Evolutionary conservation across 2,113 vertebrate species (phyloP).

Genomic region (Galbula dea): DNA sequence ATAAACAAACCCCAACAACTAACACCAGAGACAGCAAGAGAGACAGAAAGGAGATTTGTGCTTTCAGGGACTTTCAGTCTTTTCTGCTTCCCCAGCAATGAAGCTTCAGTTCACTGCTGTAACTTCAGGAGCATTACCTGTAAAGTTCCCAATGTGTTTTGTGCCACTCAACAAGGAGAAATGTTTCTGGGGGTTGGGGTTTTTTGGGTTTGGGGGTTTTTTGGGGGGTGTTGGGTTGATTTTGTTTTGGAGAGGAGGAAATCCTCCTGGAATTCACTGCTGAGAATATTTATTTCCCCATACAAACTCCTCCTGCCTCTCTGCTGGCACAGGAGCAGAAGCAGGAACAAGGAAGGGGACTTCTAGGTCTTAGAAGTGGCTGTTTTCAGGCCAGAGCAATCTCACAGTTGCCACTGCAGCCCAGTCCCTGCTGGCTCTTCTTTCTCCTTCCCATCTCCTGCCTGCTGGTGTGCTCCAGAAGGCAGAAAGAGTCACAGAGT

Average conservation of each 20-base stretch:
- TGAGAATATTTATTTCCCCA: not conserved
- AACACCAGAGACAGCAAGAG: too few relatives aligned
- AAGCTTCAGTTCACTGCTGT: not conserved
- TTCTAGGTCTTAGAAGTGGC: not conserved
- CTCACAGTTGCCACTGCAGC: not conserved
- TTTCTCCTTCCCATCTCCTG: not conserved
- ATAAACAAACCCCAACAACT: too few relatives aligned
- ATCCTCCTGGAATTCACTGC: not conserved
- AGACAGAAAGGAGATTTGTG: too few relatives aligned
- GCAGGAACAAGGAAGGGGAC: accelerated
- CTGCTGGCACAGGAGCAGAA: not conserved
- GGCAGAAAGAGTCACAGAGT: not conserved
- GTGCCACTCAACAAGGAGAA: too few relatives aligned
- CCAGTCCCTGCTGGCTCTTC: not conserved
- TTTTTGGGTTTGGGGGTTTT: too few relatives aligned
- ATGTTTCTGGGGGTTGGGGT: too few relatives aligned
- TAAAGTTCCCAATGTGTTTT: too few relatives aligned
- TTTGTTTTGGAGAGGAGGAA: too few relatives aligned
- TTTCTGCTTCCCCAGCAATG: not conserved
- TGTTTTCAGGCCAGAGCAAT: not conserved
- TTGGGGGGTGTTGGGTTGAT: too few relatives aligned
- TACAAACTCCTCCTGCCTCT: not conserved
- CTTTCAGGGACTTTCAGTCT: too few relatives aligned
- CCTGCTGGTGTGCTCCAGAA: accelerated
- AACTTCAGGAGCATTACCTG: not conserved